Percentiles rank a stretch among this genome's conserved stretches.
These are phyloP conservation scores for Trinectes maculatus DNA, from an alignment of 2,113 vertebrate genomes.

Conservation along the genomic window DNA sequence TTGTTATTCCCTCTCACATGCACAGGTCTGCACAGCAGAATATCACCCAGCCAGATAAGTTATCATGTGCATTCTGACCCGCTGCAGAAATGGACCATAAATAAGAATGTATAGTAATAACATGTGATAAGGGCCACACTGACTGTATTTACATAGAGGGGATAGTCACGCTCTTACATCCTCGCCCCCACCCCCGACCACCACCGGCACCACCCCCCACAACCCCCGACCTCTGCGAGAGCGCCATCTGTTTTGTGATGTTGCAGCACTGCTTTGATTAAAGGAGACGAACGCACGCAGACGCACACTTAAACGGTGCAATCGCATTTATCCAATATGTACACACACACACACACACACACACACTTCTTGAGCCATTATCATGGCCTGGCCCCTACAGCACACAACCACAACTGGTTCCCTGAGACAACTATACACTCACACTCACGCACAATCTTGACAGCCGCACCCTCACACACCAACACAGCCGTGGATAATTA, in stretches of 20 bases:
- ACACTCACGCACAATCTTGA: conserved; percentile 25
- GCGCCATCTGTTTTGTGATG: conserved; percentile 39
- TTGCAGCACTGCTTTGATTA: conserved; percentile 52
- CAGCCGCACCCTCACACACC: conserved; percentile 45
- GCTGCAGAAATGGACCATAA: conserved; percentile 33
- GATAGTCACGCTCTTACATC: conserved; percentile 39
- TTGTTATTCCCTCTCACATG: conserved; percentile 50
- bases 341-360: neutral
- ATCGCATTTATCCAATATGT: neutral
- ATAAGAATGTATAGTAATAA: conserved; percentile 49
- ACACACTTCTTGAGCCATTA: conserved; percentile 25
- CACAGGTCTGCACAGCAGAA: conserved; percentile 19
- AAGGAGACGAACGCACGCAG: conserved; percentile 43
- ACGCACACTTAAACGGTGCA: conserved; percentile 17
- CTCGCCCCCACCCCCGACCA: conserved; percentile 34
- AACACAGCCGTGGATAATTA: conserved; percentile 46
- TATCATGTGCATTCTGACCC: conserved; percentile 13
- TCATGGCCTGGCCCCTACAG: conserved; percentile 29
- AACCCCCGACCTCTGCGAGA: conserved; percentile 40
- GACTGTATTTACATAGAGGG: conserved; percentile 54
- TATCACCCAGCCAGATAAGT: conserved; percentile 6
- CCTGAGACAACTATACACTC: conserved; percentile 20
- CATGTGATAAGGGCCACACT: conserved; percentile 62
- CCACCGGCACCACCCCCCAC: conserved; percentile 43
- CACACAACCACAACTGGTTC: conserved; percentile 24